Percentiles rank a stretch among this genome's conserved stretches.
phyloP scores from a whole-genome alignment of 2,888 invertebrate genomes.

The Scrobipalpa costella region DNA sequence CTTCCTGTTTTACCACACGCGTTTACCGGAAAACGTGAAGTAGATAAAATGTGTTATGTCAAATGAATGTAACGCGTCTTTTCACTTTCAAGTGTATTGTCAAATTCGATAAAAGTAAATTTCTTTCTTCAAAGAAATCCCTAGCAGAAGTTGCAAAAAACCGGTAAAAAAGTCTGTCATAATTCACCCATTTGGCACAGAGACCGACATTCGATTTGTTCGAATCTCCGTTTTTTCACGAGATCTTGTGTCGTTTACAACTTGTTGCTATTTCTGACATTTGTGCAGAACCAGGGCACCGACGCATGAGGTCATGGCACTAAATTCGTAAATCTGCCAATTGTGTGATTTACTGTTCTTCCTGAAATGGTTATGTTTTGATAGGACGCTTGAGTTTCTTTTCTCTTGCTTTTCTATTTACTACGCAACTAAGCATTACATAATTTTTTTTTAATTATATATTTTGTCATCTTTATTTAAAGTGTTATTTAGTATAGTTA shows the following conservation, averaged over 20 bases:
- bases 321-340: not conserved
- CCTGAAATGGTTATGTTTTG: too few species aligned
- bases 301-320: not conserved
- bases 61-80: too few species aligned
- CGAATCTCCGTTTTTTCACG: not conserved
- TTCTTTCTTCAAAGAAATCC: not conserved
- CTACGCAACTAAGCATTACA: too few species aligned
- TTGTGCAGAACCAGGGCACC: not conserved
- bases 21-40: too few species aligned
- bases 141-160: not conserved
- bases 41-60: too few species aligned
- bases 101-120: not conserved
- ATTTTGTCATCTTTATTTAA: too few species aligned
- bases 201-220: not conserved
- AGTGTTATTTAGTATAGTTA: too few species aligned
- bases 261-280: slow-evolving; percentile 10
- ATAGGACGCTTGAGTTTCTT: too few species aligned
- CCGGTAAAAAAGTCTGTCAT: not conserved
- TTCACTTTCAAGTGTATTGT: not conserved
- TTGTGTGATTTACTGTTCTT: not conserved
- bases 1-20: too few species aligned
- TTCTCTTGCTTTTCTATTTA: too few species aligned
- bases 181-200: slow-evolving; percentile 18
- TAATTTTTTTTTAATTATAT: too few species aligned
- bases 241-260: not conserved